phyloP scores from a whole-genome alignment of 1,140 invertebrate species.

The Platyura marginata region DNA sequence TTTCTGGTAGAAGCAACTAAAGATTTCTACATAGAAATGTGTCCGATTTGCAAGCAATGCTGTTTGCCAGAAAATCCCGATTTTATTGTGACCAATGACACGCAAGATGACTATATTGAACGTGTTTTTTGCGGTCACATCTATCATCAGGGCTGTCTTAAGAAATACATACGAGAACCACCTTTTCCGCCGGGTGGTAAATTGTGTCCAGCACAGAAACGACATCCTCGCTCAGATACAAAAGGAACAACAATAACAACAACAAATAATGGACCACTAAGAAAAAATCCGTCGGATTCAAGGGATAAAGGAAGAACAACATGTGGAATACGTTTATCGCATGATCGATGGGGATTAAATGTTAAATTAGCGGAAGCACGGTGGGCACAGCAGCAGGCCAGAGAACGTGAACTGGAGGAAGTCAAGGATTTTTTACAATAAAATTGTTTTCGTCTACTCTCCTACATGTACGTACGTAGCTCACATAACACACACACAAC shows the following conservation, averaged over 20 bases:
- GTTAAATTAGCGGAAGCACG: conserved; percentile 51
- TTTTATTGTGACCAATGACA: conserved; percentile 34
- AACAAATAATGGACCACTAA: conserved; percentile 3
- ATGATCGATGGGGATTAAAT: conserved; percentile 55
- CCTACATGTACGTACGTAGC: too few species aligned
- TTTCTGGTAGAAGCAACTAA: conserved; percentile 44
- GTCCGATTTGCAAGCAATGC: conserved; percentile 38
- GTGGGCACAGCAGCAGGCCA: conserved; percentile 62
- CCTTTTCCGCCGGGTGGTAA: conserved; percentile 47
- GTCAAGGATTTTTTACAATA: conserved; percentile 48
- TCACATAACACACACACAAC: too few species aligned
- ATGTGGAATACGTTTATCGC: conserved; percentile 46
- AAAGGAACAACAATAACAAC: background rate
- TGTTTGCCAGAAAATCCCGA: conserved; percentile 40
- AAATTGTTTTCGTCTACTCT: too few species aligned
- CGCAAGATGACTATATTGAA: conserved; percentile 39
- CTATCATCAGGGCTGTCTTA: conserved; percentile 53
- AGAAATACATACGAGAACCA: conserved; percentile 51
- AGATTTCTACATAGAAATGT: conserved; percentile 36
- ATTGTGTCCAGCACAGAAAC: conserved; percentile 18
- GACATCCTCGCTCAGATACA: conserved; percentile 18
- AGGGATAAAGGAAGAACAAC: too few species aligned
- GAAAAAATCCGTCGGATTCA: background rate
- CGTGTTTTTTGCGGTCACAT: conserved; percentile 58
- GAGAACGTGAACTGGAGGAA: conserved; percentile 52